Evolutionary conservation across 92 coral and sea anemone species (phyloP), one percentile per base, ranked within the genome.

Genomic region (Heteractis magnifica): DNA sequence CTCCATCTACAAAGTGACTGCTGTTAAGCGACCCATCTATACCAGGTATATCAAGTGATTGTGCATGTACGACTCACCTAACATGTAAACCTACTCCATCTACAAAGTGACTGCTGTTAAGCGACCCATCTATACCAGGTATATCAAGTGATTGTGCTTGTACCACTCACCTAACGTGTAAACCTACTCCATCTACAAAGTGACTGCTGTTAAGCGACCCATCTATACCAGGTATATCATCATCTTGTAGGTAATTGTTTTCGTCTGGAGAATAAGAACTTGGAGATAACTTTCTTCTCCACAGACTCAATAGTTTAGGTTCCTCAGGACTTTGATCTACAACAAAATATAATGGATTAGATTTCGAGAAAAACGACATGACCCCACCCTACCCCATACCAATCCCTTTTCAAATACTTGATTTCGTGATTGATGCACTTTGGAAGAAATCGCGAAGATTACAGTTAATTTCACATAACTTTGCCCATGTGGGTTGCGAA

Each of bases 51-150:
- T 53, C 56, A 26, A 11, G 12, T 26, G 34, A 26, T 26, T 26
- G 56, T 60, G 68, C n/a, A 5, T 16, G 20, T 16, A 60, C 68
- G 19, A 53, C n/a, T n/a, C n/a, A n/a, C n/a, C n/a, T n/a, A 70
- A 91, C 94, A 78, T 91, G 97, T 81, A 95, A 80, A 5, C 94
- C 89, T 56, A 95, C 98, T 19, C 98, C 98, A 60, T 92, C 95
- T 64, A 95, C 93, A 86, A 91, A 95, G 84, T 89, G 86, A 34
- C 84, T 91, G 73, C 87, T 86, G 79, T 77, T 89, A 48, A 75
- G 77, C 14, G 91, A 84, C n/a, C 56, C 73, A 52, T 87, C n/a
- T 7, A 7, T 0, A 0, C 82, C 82, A 7, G 56, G 9, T 53
- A 53, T 53, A 53, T 53, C 56, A 26, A 11, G 12, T 26, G 34